Percentiles rank a stretch among this genome's conserved stretches.
Conservation (phyloP, 2,888 invertebrate species). For the Sabatieria punctata region DNA sequence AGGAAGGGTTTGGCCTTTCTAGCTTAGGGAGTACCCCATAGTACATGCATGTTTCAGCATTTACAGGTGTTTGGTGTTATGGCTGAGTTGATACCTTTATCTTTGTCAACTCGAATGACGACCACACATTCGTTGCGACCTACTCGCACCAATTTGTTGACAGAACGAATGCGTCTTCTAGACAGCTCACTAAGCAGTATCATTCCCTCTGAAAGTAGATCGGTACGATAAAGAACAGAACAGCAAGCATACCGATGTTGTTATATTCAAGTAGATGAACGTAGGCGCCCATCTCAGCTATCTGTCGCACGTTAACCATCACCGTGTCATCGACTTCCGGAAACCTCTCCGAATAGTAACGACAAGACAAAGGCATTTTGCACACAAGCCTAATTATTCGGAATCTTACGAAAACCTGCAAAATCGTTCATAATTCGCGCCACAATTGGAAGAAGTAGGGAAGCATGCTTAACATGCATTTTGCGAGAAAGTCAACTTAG, state of each 20-base stretch:
- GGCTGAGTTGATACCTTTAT: no score
- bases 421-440: no score
- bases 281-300: conserved; percentile 99
- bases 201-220: conserved; percentile 47
- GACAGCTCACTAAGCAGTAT: conserved; percentile 93
- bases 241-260: conserved; percentile 54
- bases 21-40: no score
- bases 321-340: conserved; percentile 98
- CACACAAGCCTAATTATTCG: no score
- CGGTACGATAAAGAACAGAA: neutral
- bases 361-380: conserved; percentile 59
- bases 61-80: no score
- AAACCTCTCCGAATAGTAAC: conserved; percentile 91
- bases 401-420: no score
- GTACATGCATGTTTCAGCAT: no score
- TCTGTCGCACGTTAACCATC: conserved; percentile 90
- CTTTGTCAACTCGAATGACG: conserved; percentile 95
- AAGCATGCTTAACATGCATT: no score
- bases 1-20: no score
- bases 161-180: conserved; percentile 90
- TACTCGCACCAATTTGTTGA: conserved; percentile 94
- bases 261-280: conserved; percentile 94
- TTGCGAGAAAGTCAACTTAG: no score
- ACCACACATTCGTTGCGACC: conserved; percentile 98
- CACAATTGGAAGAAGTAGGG: no score